Evolutionary conservation across 2,888 invertebrate genomes (phyloP).

Genomic region (Eurytoma adleriae): DNA sequence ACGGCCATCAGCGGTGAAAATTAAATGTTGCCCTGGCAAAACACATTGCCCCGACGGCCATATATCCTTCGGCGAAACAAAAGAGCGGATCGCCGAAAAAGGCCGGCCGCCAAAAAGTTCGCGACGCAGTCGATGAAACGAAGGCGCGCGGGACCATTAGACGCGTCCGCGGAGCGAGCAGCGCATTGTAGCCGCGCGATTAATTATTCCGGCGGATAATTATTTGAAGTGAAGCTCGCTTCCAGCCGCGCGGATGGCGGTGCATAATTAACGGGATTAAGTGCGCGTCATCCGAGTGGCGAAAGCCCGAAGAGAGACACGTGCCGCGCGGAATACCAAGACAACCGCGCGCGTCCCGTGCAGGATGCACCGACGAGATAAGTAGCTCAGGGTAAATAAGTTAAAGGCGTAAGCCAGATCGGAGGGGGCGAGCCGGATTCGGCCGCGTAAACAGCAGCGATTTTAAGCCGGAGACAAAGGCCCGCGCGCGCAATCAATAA

Average conservation of each 20-base stretch:
- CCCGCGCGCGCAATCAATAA: neutral
- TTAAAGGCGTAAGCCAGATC: neutral
- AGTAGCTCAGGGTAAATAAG: slow-evolving; percentile 18
- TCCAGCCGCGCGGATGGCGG: neutral
- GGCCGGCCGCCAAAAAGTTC: too few species aligned
- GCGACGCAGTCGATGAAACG: too few species aligned
- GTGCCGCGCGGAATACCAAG: neutral
- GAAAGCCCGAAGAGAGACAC: neutral
- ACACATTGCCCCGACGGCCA: too few species aligned
- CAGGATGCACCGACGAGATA: neutral
- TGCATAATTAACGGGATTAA: slow-evolving; percentile 23
- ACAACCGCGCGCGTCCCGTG: neutral
- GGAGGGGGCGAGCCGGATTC: too few species aligned
- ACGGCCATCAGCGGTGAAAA: too few species aligned
- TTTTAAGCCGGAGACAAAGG: neutral
- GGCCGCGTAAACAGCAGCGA: too few species aligned
- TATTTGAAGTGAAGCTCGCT: slow-evolving; percentile 8
- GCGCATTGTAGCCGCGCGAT: slow-evolving; percentile 3
- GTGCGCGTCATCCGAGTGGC: neutral
- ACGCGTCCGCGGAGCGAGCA: too few species aligned
- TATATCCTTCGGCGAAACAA: too few species aligned
- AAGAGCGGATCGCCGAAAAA: too few species aligned
- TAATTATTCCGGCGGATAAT: slow-evolving; percentile 40
- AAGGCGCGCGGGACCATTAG: too few species aligned
- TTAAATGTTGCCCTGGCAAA: too few species aligned